Base-by-base conservation (phyloP, 2,113 vertebrate species). In the Phoxinus phoxinus region DNA sequence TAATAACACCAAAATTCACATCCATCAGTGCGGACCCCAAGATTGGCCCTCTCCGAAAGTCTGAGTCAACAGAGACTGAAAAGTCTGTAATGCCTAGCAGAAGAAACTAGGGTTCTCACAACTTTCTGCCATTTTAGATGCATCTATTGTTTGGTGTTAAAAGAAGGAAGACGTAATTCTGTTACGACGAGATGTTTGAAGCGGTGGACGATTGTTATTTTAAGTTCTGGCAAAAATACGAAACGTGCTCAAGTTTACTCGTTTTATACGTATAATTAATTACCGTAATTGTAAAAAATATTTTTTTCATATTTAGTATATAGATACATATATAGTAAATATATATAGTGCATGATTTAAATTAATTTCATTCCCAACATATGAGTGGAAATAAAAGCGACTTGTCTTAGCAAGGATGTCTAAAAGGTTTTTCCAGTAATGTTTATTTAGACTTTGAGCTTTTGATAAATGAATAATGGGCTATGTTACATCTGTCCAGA, bases 1-100 rank as follows among this genome's bases (percentile, higher is more conserved):
- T 65, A 63, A 81, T 81, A 81, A 81, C 78, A 27, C 58, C 35
- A 27, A 46, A 65, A 63, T 65, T 65, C 78, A 48, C 59, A 81
- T 81, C 35, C 78, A 81, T 65, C 78, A 63, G 37, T 41, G 59
- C 1, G 6, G 7, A 21, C 56, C 35, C 37, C 37, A 11, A 65
- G 13, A 81, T 15, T 48, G 51, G 76, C 53, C 25, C 74, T 76
- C 46, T 76, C 25, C 9, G 48, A 76, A 23, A 51, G n/a, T 44
- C 69, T 72, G 69, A 44, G 71, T 74, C 72, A 74, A 74, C 44
- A 74, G 44, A 76, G 44, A 53, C 44, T 53, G 74, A 53, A 27
- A 73, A 25, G 41, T 17, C 71, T 48, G 41, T 46, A 27, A 27
- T 74, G 46, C 48, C 48, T 21, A 76, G 48, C 74, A 53, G 48